Percentiles rank a stretch among this genome's conserved stretches.
Conservation (phyloP, 1,140 invertebrate genomes). For the Armadillidium nasatum region DNA sequence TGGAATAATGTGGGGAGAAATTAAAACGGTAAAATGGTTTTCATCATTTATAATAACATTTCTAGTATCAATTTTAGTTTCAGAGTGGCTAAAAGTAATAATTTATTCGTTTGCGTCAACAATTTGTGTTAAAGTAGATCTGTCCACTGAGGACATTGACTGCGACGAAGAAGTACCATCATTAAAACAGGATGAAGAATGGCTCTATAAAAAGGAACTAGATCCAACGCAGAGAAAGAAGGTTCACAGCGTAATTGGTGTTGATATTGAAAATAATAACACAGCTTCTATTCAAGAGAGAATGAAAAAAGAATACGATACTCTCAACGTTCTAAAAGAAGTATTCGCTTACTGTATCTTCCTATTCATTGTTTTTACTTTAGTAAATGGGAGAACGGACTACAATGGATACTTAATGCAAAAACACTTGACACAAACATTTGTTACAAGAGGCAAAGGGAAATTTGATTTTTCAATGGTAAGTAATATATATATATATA, state of each 20-base stretch:
- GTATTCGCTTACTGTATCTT: conserved; percentile 48
- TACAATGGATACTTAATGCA: conserved; percentile 52
- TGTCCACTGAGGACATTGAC: conserved; percentile 53
- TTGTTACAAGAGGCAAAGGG: conserved; percentile 47
- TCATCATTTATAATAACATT: conserved; percentile 56
- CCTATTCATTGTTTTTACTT: conserved; percentile 53
- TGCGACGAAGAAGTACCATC: conserved; percentile 52
- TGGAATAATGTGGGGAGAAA: conserved; percentile 55
- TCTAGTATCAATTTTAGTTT: conserved; percentile 55
- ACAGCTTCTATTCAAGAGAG: conserved; percentile 16
- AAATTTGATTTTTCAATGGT: conserved; percentile 22
- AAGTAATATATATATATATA: too few species aligned
- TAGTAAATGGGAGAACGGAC: conserved; percentile 54
- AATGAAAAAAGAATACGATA: conserved; percentile 37
- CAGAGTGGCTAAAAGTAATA: conserved; percentile 56
- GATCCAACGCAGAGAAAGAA: conserved; percentile 22
- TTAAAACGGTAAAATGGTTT: conserved; percentile 57
- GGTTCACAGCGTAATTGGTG: conserved; percentile 27
- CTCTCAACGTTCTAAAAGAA: conserved; percentile 31
- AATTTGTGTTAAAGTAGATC: conserved; percentile 45
- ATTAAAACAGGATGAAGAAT: conserved; percentile 47
- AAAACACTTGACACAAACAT: conserved; percentile 50
- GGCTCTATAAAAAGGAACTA: conserved; percentile 23
- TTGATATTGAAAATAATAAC: conserved; percentile 18
- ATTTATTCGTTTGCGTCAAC: conserved; percentile 18